These are phyloP conservation scores for Gisinianus flammeolus DNA, from an alignment of 2,888 invertebrate genomes.

Conservation along the genomic window DNA sequence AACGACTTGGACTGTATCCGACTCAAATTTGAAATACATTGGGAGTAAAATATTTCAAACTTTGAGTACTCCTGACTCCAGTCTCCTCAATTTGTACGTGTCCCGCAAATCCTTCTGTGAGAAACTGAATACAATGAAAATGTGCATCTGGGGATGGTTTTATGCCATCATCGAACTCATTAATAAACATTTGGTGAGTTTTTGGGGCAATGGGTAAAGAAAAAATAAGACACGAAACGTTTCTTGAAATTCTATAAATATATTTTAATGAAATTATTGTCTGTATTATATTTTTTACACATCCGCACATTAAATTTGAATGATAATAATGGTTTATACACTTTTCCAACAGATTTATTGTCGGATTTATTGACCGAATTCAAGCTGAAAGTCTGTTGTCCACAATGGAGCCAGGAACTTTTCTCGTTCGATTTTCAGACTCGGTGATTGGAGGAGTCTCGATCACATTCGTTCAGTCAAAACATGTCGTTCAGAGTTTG, in stretches of 20 bases:
- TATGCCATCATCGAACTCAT: constrained; percentile 19
- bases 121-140: not conserved
- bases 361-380: constrained; percentile 10
- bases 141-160: constrained; percentile 21
- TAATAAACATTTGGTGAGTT: not conserved
- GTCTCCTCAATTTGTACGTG: not conserved
- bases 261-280: too few species aligned
- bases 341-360: too few species aligned
- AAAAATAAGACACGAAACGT: too few species aligned
- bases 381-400: not conserved
- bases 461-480: not conserved
- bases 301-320: too few species aligned
- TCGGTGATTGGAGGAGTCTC: not conserved
- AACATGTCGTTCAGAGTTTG: not conserved
- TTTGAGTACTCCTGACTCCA: too few species aligned
- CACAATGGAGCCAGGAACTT: not conserved
- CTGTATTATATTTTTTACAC: too few species aligned
- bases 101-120: not conserved
- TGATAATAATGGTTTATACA: too few species aligned
- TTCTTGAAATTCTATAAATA: too few species aligned
- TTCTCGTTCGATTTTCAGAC: constrained; percentile 18
- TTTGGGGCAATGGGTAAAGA: constrained; percentile 16
- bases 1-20: constrained; percentile 6
- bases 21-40: constrained; percentile 16
- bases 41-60: constrained; percentile 13